A percentile compares a stretch with the other conserved stretches of the same genome.
Evolutionary conservation across 30 jellyfish, hydroid and myxozoan species (phyloP).

Genomic region (Aurelia aurita complex sp. Pacific): DNA sequence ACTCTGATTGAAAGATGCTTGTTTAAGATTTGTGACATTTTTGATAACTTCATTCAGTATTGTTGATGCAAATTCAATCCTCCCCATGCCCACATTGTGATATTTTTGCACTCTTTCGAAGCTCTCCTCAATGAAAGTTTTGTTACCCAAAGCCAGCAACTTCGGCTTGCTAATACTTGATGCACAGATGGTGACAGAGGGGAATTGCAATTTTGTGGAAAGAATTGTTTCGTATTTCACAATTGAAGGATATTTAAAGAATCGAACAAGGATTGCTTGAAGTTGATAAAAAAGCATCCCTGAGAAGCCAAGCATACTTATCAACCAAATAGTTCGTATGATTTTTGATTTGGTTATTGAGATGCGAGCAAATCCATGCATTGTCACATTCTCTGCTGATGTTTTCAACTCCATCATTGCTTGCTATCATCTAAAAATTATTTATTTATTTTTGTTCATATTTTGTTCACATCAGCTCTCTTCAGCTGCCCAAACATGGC

Average conservation of each 20-base stretch:
- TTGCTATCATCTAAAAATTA: not conserved
- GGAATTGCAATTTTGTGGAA: not conserved
- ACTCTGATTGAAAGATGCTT: not conserved
- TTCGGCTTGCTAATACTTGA: not conserved
- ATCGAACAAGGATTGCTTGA: not conserved
- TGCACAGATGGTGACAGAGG: conserved; percentile 11
- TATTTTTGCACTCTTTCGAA: not conserved
- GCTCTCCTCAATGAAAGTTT: not conserved
- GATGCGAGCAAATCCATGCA: conserved; percentile 63
- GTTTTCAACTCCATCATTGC: conserved; percentile 8
- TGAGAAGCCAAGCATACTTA: conserved; percentile 9
- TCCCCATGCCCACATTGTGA: not conserved
- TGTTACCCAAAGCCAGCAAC: not conserved
- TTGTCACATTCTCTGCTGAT: conserved; percentile 49
- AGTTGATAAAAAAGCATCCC: conserved; percentile 1
- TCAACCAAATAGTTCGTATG: conserved; percentile 9
- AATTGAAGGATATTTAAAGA: not conserved
- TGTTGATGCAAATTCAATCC: not conserved
- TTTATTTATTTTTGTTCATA: not conserved
- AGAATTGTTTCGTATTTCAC: not conserved
- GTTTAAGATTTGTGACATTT: not conserved
- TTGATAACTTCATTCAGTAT: not conserved
- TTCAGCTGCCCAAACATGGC: too few relatives aligned
- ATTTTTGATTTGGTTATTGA: conserved; percentile 9
- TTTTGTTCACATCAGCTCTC: not conserved